These are phyloP conservation scores for Microcebus lehilahytsara DNA, from an alignment of 2,113 vertebrate genomes.

Conservation along the genomic window DNA sequence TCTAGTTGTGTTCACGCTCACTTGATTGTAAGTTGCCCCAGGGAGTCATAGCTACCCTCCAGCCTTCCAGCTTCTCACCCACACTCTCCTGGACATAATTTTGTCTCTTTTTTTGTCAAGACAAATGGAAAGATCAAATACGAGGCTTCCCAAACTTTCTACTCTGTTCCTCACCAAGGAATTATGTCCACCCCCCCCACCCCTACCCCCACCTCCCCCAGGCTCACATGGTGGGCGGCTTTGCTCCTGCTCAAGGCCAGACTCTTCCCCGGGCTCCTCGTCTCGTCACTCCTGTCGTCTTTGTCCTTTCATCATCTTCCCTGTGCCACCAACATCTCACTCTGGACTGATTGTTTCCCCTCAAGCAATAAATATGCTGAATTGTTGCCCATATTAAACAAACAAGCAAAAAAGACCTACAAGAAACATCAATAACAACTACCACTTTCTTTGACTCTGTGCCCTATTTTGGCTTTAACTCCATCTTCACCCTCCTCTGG, in stretches of 20 bases:
- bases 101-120: not conserved
- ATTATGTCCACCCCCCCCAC: not conserved
- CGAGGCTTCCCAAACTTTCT: not conserved
- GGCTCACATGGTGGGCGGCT: not conserved
- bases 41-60: not conserved
- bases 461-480: not conserved
- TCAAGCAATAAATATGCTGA: not conserved
- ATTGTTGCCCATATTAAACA: not conserved
- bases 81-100: not conserved
- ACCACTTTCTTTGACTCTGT: not conserved
- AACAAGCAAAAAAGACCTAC: not conserved
- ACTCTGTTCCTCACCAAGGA: not conserved
- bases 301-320: not conserved
- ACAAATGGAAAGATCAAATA: not conserved
- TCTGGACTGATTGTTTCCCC: not conserved
- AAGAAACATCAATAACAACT: not conserved
- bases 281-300: not conserved
- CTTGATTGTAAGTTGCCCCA: not conserved
- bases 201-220: not conserved
- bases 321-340: not conserved
- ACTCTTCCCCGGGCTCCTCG: too few species aligned
- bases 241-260: not conserved
- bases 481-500: not conserved
- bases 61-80: not conserved
- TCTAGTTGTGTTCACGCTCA: not conserved